Evolutionary conservation across 2,113 vertebrate species (phyloP), one percentile per base, ranked within the genome.

Genomic region (Andinoacara biseriatus): DNA sequence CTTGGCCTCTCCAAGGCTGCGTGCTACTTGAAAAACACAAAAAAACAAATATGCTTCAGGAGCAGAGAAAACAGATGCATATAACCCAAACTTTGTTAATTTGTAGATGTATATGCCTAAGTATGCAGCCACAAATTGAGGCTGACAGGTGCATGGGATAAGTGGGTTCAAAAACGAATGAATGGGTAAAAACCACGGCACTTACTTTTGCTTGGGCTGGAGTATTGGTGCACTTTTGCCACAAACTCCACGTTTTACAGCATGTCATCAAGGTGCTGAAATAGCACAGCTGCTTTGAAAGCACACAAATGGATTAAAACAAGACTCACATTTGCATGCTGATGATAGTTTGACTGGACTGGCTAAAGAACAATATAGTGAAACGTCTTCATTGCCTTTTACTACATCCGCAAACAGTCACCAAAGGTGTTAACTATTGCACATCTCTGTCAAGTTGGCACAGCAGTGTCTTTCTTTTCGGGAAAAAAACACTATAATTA

Each of bases 201-300:
- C 11, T 75, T 56, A 29, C 15, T 84, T 84, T 61, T 82, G 81
- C 80, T 88, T 85, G 38, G 18, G 3, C 74, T 65, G 67, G 67
- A 57, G 57, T 62, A 62, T 46, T 83, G 20, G 60, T 35, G 20
- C 59, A 59, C 58, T 89, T 77, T 72, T 60, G n/a, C 54, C 57
- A 58, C 65, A 79, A 69, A 87, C 78, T 76, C 77, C 78, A 60
- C 57, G 29, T 86, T 92, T 92, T 93, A 94, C 83, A 79, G 88
- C 67, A 13, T 87, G 76, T 86, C 93, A 92, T 90, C 87, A 84
- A 83, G 10, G 84, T 94, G 93, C 78, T 80, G 78, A 87, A 93
- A 83, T 58, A 58, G 69, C 24, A n/a, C 49, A 10, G 72, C 52
- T 38, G 59, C 90, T 90, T 90, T 91, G 59, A 91, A 88, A 88